Conservation (phyloP, 1,140 invertebrate genomes). For the Ceratosolen solmsi region DNA sequence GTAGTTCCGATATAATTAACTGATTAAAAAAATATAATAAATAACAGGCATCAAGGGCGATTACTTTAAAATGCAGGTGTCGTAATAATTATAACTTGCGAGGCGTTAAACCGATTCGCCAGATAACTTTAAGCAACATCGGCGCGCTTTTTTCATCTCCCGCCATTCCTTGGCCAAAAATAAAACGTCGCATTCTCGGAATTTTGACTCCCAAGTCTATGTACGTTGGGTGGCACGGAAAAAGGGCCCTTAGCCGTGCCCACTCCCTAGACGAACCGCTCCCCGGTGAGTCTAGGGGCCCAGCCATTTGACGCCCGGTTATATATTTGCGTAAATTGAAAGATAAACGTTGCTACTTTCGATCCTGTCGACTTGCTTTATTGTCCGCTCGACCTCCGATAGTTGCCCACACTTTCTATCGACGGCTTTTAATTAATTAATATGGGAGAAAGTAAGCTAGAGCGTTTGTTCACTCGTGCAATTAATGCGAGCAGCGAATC, state of each 20-base stretch:
- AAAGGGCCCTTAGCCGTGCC: not conserved
- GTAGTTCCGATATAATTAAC: conserved; percentile 9
- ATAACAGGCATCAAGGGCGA: not conserved
- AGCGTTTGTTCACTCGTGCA: too few species aligned
- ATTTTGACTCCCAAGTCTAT: not conserved
- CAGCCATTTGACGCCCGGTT: not conserved
- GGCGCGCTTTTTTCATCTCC: not conserved
- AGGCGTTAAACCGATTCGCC: not conserved
- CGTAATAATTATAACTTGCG: conserved; percentile 2
- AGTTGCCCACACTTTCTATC: not conserved
- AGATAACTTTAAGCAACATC: not conserved
- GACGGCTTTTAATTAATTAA: not conserved
- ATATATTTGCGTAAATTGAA: conserved; percentile 8
- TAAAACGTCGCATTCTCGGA: not conserved
- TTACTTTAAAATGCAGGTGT: conserved; percentile 13
- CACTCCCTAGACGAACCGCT: not conserved
- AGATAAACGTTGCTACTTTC: not conserved
- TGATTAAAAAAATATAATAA: conserved; percentile 1
- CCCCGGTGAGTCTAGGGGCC: not conserved
- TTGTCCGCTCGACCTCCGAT: not conserved
- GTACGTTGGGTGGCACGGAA: not conserved
- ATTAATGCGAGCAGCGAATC: too few species aligned
- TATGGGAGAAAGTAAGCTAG: too few species aligned
- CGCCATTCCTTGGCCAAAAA: not conserved
- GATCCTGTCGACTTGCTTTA: not conserved